Percentiles rank a stretch among this genome's conserved stretches.
phyloP scores from a whole-genome alignment of 1,140 invertebrate species.

The Aphis gossypii region DNA sequence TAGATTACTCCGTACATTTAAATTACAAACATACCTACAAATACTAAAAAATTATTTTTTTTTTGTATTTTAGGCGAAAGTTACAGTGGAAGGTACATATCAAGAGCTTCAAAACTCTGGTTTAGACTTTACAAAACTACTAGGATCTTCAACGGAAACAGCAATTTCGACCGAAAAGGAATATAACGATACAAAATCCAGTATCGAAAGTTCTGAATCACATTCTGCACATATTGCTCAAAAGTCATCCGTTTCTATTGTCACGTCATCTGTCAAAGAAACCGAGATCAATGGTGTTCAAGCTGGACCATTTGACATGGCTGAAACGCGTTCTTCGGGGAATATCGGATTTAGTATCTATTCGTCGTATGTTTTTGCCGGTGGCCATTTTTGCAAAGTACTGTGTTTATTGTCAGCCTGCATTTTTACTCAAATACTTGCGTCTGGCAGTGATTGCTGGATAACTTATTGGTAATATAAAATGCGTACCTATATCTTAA shows the following conservation, averaged over 20 bases:
- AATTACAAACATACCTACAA: too few relatives aligned
- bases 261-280: conserved; percentile 60
- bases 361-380: conserved; percentile 73
- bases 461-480: conserved; percentile 74
- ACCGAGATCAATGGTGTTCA: neutral
- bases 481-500: neutral
- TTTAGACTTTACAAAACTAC: conserved; percentile 68
- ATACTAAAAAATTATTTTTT: neutral
- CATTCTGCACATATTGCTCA: neutral
- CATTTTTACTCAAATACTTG: conserved; percentile 72
- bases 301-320: conserved; percentile 56
- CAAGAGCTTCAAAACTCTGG: conserved; percentile 66
- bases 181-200: neutral
- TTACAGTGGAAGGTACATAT: conserved; percentile 69
- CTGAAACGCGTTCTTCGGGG: conserved; percentile 62
- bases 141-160: conserved; percentile 63
- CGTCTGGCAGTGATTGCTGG: conserved; percentile 79
- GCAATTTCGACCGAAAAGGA: conserved; percentile 61
- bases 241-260: conserved; percentile 59
- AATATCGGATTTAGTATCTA: conserved; percentile 69
- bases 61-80: conserved; percentile 66
- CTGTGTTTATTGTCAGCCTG: conserved; percentile 69
- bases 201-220: neutral
- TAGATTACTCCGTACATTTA: neutral
- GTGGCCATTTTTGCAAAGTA: conserved; percentile 70